Evolutionary conservation across 2,797 vertebrate species (phyloP), one percentile per base, ranked within the genome.

Genomic region (Phrynocephalus forsythii): DNA sequence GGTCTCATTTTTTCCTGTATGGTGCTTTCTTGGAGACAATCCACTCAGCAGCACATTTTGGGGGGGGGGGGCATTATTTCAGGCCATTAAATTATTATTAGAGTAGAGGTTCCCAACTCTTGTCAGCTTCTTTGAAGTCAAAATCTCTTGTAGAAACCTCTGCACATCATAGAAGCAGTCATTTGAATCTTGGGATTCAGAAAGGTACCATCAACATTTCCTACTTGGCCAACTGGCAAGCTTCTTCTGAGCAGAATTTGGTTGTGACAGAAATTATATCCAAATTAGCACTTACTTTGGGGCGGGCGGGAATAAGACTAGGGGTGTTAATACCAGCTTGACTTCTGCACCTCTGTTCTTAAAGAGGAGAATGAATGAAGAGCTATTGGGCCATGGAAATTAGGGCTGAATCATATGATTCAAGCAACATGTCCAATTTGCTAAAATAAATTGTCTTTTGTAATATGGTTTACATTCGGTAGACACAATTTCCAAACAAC

Each of bases 121-220:
- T 67, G 63, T 26, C 83, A 67, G 38, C 28, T 85, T 77, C 24
- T 38, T 84, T 76, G 48, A 85, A 67, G 26, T 85, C 72, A 67
- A 85, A 67, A 85, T 67, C 63, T 67, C 38, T 7, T 44, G 28
- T n/a, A 84, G 52, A 75, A 84, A 63, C 8, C 56, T 75, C 50
- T 75, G 71, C 52, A 84, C 15, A 52, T 75, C 52, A 75, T 56
- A 84, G 22, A 75, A 63, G 44, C 30, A 73, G 38, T 71, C 71
- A 0, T n/a, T 83, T 50, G 30, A 83, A 73, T 22, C 30, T 10
- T 24, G 24, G 26, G 26, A 67, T 48, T 71, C 28, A 71, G 68
- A 48, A 71, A 30, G 68, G 30, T 24, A 72, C 30, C 82, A 44
- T 50, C 73, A 75, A 44, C 24, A 75, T 63, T 75, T 84, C 71